A percentile compares a stretch with the other conserved stretches of the same genome.
Evolutionary conservation across 2,797 vertebrate species (phyloP).

Genomic region (Gobio occitaniae): DNA sequence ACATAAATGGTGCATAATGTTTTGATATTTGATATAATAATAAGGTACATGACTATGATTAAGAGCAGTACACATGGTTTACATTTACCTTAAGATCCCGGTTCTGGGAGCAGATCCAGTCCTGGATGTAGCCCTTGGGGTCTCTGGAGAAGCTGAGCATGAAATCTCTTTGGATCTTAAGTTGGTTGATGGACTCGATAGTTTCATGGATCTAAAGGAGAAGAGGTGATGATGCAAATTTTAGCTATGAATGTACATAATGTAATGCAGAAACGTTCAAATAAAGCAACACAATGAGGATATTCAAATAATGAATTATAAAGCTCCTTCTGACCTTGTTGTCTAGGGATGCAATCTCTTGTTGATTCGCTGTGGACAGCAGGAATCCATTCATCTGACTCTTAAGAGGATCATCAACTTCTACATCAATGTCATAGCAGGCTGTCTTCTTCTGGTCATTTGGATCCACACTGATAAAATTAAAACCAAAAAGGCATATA

Average conservation of each 20-base stretch:
- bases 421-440: conserved; percentile 98
- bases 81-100: conserved; percentile 92
- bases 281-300: not conserved
- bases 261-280: not conserved
- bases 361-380: conserved; percentile 97
- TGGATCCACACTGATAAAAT: conserved; percentile 88
- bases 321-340: conserved; percentile 87
- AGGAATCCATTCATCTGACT: conserved; percentile 99
- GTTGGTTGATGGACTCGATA: conserved; percentile 98
- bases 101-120: conserved; percentile 97
- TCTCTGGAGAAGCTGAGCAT: conserved; percentile 99
- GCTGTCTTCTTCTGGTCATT: conserved; percentile 99
- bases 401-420: conserved; percentile 97
- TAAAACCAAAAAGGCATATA: not conserved
- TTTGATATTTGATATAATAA: not conserved
- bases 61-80: not conserved
- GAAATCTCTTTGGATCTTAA: conserved; percentile 99
- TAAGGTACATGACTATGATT: not conserved
- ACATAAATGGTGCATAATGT: not conserved
- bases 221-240: not conserved
- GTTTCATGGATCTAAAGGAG: conserved; percentile 93
- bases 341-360: conserved; percentile 95
- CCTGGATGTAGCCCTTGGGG: conserved; percentile 98
- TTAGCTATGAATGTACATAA: not conserved
- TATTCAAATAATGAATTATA: not conserved